phyloP scores from a whole-genome alignment of 2,888 invertebrate genomes.

The Drosophila cyrtoloma region DNA sequence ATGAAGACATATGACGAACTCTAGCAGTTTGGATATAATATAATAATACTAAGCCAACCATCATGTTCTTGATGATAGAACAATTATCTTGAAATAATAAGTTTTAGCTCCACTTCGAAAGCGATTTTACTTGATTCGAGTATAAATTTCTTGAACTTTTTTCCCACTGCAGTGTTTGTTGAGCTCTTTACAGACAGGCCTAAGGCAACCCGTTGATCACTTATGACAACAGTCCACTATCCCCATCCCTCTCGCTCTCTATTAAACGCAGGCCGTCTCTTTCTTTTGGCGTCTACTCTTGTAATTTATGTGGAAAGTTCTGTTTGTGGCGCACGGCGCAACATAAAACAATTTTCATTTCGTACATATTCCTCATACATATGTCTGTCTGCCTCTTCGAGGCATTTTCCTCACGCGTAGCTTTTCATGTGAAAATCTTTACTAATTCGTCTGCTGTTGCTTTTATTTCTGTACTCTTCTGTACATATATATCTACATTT shows the following conservation, averaged over 20 bases:
- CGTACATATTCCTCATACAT: conserved; percentile 21
- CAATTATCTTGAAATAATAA: neutral
- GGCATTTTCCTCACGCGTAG: conserved; percentile 62
- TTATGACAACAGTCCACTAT: conserved; percentile 72
- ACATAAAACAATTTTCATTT: conserved; percentile 80
- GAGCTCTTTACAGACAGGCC: conserved; percentile 44
- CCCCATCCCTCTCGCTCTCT: conserved; percentile 8
- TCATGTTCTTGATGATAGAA: neutral
- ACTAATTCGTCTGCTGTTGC: conserved; percentile 74
- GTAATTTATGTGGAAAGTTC: conserved; percentile 78
- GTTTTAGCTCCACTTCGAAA: neutral
- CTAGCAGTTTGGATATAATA: neutral
- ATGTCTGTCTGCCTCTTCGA: conserved; percentile 11
- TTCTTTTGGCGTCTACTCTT: conserved; percentile 29
- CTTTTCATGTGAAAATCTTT: conserved; percentile 79
- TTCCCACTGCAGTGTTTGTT: neutral
- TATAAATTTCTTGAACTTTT: neutral
- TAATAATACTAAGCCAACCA: too few species aligned
- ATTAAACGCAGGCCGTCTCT: neutral
- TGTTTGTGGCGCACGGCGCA: conserved; percentile 42
- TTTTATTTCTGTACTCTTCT: conserved; percentile 7
- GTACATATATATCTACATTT: neutral
- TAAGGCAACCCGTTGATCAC: conserved; percentile 74
- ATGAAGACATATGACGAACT: neutral
- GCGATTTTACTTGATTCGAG: neutral